Conservation (phyloP, 2,113 vertebrate genomes). For the Calonectris borealis region DNA sequence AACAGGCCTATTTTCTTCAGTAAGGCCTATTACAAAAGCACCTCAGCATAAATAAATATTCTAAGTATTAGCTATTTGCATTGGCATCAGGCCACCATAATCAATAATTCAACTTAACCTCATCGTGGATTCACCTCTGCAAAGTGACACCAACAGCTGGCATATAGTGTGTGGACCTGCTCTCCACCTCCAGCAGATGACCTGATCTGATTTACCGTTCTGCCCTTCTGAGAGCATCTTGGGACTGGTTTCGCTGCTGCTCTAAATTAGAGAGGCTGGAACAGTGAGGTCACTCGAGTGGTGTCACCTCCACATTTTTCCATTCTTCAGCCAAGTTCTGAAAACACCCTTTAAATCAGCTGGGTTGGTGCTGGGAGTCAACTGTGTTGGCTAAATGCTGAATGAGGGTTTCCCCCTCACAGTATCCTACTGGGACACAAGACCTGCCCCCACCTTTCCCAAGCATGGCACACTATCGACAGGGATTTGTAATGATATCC, state of each 20-base stretch:
- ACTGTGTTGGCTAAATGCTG: not conserved
- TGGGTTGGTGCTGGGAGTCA: not conserved
- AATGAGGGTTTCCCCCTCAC: not conserved
- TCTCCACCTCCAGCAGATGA: not conserved
- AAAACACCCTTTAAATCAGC: not conserved
- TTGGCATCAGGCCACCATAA: not conserved
- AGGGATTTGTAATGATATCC: not conserved
- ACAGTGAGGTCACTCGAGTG: not conserved
- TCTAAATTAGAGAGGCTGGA: not conserved
- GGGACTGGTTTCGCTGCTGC: not conserved
- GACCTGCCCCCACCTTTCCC: not conserved
- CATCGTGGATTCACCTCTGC: not conserved
- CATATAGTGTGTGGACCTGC: not conserved
- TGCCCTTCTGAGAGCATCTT: not conserved
- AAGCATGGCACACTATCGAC: not conserved
- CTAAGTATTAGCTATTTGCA: not conserved
- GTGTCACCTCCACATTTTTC: not conserved
- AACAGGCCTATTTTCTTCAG: not conserved
- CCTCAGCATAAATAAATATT: not conserved
- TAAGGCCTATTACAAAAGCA: not conserved
- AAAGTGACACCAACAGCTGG: not conserved
- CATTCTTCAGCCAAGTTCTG: not conserved
- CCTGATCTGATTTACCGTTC: not conserved
- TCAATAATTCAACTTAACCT: not conserved
- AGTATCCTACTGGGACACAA: not conserved